Percentiles rank a stretch among this genome's conserved stretches.
Conservation (phyloP, 2,113 vertebrate genomes). For the Notiomystis cincta region DNA sequence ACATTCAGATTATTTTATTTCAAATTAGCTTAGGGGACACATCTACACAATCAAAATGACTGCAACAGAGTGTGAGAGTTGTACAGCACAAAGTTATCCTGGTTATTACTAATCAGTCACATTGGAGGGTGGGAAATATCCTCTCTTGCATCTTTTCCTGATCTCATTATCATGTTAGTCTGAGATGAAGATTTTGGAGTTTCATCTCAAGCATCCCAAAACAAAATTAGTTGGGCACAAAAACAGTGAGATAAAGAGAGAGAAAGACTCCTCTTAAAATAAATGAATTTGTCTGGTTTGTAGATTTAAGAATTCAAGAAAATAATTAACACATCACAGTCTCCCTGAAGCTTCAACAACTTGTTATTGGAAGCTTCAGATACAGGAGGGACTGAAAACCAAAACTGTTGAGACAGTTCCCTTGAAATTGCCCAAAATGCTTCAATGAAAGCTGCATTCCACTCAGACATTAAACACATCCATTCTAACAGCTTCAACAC, state of each 20-base stretch:
- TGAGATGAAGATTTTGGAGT: background rate
- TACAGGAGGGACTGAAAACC: background rate
- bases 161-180: background rate
- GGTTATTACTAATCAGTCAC: background rate
- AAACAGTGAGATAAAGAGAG: fast-evolving
- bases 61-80: background rate
- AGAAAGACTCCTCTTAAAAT: background rate
- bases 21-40: background rate
- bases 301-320: background rate
- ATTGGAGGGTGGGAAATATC: background rate
- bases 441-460: background rate
- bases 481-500: background rate
- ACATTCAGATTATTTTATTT: background rate
- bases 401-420: background rate
- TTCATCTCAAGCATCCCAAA: background rate
- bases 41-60: background rate
- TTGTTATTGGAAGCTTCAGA: background rate
- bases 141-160: background rate
- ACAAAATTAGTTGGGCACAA: background rate
- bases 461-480: background rate
- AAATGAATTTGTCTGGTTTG: background rate
- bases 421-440: background rate
- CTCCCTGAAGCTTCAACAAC: background rate
- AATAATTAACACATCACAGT: background rate
- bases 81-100: background rate